Conservation (phyloP, 2,113 vertebrate species). For the Burhinus oedicnemus region DNA sequence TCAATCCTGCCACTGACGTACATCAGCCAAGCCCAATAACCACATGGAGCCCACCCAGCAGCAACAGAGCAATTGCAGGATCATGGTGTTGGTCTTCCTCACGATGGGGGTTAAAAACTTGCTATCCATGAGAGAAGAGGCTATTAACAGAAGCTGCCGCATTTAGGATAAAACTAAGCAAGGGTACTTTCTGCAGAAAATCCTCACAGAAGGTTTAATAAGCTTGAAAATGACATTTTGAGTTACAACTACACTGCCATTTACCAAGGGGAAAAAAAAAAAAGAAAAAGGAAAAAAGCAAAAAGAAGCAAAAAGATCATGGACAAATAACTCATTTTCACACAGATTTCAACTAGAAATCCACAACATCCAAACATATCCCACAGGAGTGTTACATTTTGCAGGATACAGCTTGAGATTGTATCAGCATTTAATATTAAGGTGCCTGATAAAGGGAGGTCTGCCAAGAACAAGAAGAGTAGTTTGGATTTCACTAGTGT, state of each 20-base stretch:
- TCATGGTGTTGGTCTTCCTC: not conserved
- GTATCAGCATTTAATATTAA: not conserved
- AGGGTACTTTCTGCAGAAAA: not conserved
- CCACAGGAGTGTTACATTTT: not conserved
- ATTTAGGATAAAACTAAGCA: not conserved
- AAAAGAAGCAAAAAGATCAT: not conserved
- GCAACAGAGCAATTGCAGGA: not conserved
- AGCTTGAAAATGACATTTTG: not conserved
- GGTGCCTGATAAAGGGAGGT: not conserved
- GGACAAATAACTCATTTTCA: not conserved
- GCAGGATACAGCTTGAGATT: not conserved
- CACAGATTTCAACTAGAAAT: not conserved
- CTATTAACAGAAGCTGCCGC: not conserved
- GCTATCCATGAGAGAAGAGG: not conserved
- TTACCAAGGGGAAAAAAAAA: not conserved
- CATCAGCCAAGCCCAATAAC: not conserved
- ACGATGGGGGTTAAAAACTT: not conserved
- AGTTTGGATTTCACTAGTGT: not conserved
- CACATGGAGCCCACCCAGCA: not conserved
- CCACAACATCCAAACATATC: not conserved
- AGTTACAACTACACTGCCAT: not conserved
- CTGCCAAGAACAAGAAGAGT: not conserved
- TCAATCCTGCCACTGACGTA: not conserved
- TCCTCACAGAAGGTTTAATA: not conserved
- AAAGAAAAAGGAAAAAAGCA: not conserved